Base-by-base conservation (phyloP, 2,113 vertebrate genomes). In the Ellobius talpinus region DNA sequence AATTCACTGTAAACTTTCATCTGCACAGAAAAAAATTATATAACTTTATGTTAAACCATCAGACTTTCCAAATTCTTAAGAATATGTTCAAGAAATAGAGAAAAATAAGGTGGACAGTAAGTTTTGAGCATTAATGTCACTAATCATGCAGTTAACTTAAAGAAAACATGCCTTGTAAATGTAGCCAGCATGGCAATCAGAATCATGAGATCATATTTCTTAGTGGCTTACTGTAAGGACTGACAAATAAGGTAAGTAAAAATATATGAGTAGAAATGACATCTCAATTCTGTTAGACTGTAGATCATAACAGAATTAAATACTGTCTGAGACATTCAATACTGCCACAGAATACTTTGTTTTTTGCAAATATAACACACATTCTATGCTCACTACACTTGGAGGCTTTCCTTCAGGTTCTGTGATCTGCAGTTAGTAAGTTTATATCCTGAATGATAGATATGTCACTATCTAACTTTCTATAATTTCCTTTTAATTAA, bases 401-500 rank as follows among this genome's bases (percentile, higher is more conserved):
- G 81, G 63, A 63, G 65, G 87, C 26, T 94, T 5, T 58, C 31
- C 82, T 89, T 77, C 47, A 77, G 6, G 61, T 82, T 11, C 4
- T 81, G 68, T 84, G 26, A 9, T 77, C 39, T 85, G 93, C 2
- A n/a, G 26, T 61, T 85, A 76, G 2, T 76, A 8, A 86, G 63
- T 73, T 74, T 93, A 85, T 79, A 89, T 97, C 90, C 50, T 50
- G 21, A 74, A 24, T 26, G n/a, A 47, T 61, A 55, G 68, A 29
- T 90, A 55, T 77, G 8, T 42, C 87, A 93, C 76, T 36, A 85
- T 72, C 36, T 89, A 77, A 82, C 42, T 95, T 72, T 93, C 61
- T 93, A 42, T 87, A n/a, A 94, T 92, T 95, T 94, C 17, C 4
- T 52, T 72, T 86, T 91, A 97, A 94, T 87, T 89, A 97, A 94